These are phyloP conservation scores for Octodonta nipae DNA, from an alignment of 2,888 invertebrate species.

Conservation along the genomic window DNA sequence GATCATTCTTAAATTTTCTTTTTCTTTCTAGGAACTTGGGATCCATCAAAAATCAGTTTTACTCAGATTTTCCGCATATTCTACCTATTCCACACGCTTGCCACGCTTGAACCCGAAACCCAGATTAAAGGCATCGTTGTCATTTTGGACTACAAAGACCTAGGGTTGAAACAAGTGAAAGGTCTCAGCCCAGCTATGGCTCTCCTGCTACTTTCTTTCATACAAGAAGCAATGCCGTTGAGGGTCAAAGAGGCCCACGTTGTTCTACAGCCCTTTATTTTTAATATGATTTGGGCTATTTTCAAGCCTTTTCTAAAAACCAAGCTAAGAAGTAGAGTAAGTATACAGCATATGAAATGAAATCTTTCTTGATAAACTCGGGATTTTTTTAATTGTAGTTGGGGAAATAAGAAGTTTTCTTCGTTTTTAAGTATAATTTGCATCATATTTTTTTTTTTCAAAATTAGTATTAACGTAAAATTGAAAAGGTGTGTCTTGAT, in stretches of 20 bases:
- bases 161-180: conserved; percentile 62
- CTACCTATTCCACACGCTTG: conserved; percentile 66
- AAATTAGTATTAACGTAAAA: too few species aligned
- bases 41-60: conserved; percentile 56
- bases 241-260: conserved; percentile 75
- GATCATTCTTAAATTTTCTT: not conserved
- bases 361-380: too few species aligned
- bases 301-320: conserved; percentile 73
- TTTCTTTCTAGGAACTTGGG: conserved; percentile 55
- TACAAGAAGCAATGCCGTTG: conserved; percentile 77
- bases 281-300: conserved; percentile 71
- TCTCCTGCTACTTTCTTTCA: conserved; percentile 62
- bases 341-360: too few species aligned
- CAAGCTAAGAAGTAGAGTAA: conserved; percentile 63
- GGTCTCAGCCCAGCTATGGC: conserved; percentile 57
- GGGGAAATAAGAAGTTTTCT: too few species aligned
- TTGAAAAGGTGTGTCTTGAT: too few species aligned
- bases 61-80: conserved; percentile 69
- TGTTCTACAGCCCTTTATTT: conserved; percentile 71
- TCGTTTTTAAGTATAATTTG: too few species aligned
- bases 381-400: too few species aligned
- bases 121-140: conserved; percentile 71
- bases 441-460: too few species aligned
- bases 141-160: conserved; percentile 68
- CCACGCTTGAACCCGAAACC: conserved; percentile 62